A percentile compares a stretch with the other conserved stretches of the same genome.
phyloP scores from a whole-genome alignment of 2,888 invertebrate species.

The Caenorhabditis parvicauda region DNA sequence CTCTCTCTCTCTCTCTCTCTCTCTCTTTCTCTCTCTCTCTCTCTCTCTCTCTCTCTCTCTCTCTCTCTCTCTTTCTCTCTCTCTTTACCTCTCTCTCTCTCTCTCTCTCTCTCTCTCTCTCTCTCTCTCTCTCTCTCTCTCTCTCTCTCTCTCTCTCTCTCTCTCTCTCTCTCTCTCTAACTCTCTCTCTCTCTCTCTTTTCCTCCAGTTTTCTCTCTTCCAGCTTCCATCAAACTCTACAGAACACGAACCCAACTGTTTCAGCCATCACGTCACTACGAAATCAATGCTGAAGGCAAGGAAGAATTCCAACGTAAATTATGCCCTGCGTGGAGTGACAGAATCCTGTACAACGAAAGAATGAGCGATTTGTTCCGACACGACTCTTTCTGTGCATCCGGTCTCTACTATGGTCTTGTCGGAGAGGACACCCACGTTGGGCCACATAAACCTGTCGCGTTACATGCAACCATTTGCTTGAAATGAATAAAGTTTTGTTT shows the following conservation, averaged over 20 bases:
- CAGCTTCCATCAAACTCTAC: too few relatives aligned
- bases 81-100: too few relatives aligned
- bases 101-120: too few relatives aligned
- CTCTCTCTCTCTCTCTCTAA: too few relatives aligned
- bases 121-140: too few relatives aligned
- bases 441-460: conserved; percentile 44
- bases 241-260: conserved; percentile 1
- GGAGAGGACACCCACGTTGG: conserved; percentile 43
- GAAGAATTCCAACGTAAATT: conserved; percentile 44
- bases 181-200: too few relatives aligned
- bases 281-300: conserved; percentile 27
- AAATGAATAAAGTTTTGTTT: conserved; percentile 30
- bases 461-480: conserved; percentile 46
- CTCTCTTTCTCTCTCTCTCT: too few relatives aligned
- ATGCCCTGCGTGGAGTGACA: conserved; percentile 48
- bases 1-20: too few relatives aligned
- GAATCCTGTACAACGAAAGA: conserved; percentile 40
- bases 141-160: too few relatives aligned
- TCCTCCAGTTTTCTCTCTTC: too few relatives aligned
- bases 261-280: conserved; percentile 48
- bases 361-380: conserved; percentile 49
- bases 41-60: too few relatives aligned
- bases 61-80: too few relatives aligned
- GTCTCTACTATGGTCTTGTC: conserved; percentile 52
- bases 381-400: conserved; percentile 50